These are phyloP conservation scores for Pachydiplax longipennis DNA, from an alignment of 2,888 invertebrate genomes.

Conservation along the genomic window DNA sequence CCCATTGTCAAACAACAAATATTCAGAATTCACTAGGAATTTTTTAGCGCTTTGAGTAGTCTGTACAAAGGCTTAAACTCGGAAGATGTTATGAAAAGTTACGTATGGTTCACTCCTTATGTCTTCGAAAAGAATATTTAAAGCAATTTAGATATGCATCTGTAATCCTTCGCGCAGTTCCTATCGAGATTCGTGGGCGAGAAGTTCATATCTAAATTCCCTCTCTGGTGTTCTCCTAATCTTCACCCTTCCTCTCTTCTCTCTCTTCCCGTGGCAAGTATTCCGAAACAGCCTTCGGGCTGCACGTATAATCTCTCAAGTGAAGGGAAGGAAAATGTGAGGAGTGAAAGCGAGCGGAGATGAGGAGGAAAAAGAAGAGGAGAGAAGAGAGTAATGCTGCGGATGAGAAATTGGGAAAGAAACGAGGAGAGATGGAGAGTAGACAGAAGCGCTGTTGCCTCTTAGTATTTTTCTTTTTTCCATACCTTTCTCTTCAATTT, in stretches of 20 bases:
- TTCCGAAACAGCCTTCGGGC: background rate
- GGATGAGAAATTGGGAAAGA: background rate
- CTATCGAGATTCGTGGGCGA: background rate
- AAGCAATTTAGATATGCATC: no score
- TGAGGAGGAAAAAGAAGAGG: background rate
- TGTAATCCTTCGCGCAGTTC: background rate
- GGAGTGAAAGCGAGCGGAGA: background rate
- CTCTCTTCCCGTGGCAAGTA: background rate
- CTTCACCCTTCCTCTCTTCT: background rate
- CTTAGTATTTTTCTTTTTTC: background rate
- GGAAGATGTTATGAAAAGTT: no score
- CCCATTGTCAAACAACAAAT: no score
- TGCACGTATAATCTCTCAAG: background rate
- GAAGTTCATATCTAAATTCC: background rate
- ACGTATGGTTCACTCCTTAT: no score
- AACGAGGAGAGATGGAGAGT: background rate
- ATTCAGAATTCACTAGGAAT: no score
- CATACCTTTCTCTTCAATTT: background rate
- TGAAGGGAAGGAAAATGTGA: background rate
- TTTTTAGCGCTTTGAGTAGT: no score
- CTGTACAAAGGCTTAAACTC: no score
- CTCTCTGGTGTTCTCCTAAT: background rate
- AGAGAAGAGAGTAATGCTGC: background rate
- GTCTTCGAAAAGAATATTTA: no score
- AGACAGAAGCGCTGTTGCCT: background rate